Evolutionary conservation across 1,140 invertebrate genomes (phyloP), one percentile per base, ranked within the genome.

Genomic region (Leptinotarsa texana): DNA sequence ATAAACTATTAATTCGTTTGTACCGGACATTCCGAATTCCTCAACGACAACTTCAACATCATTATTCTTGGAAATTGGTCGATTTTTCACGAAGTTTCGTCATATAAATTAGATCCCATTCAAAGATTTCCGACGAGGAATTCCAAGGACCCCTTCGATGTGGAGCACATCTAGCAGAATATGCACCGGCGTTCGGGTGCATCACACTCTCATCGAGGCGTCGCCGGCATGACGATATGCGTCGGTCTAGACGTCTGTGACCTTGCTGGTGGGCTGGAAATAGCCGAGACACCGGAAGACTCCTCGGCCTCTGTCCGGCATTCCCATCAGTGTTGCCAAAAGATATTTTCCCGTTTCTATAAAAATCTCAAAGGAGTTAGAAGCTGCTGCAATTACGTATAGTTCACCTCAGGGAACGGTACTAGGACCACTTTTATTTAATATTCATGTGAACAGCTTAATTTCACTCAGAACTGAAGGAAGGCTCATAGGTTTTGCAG

Each of bases 191-290:
- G 15, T 57, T 57, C 51, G 51, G 51, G 51, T 57, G 51, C 51
- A 57, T 57, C 51, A 57, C 51, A 57, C 51, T 57, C 51, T 57
- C 51, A 18, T 57, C 51, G 51, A 57, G 17, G 51, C 51, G 51
- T 22, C 63, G 63, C 11, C 63, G 63, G 4, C 8, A 21, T 65
- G 17, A 21, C 15, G 15, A 18, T 57, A 18, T 5, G 15, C 15
- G n/a, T 57, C 15, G 51, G 63, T 65, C 63, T 65, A 65, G 63
- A 65, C 63, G 63, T 65, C 63, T 65, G 63, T 22, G 63, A 65
- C 63, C 63, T 65, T 65, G 63, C 63, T 65, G 21, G 63, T n/a
- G 21, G 21, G 21, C 21, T n/a, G 61, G 61, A 22, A 65, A 65
- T 22, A 65, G 21, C 21, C 63, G 21, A 33, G 63, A 65, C 11